A percentile compares a stretch with the other conserved stretches of the same genome.
These are phyloP conservation scores for Brassicogethes aeneus DNA, from an alignment of 2,888 invertebrate species.

Conservation along the genomic window DNA sequence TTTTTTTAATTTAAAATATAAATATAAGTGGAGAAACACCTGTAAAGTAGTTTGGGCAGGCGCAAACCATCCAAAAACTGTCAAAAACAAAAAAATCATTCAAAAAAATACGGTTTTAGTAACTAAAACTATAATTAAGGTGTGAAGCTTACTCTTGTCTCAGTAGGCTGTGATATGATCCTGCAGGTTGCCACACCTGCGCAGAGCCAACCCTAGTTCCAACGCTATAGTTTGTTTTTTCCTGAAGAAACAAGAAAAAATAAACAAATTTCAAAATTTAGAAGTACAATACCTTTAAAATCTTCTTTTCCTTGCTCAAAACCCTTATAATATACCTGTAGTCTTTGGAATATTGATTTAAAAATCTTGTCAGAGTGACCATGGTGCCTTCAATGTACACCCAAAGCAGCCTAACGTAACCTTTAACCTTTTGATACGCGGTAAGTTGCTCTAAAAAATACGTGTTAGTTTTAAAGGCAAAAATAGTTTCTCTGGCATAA, in stretches of 20 bases:
- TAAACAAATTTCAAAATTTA: constrained; percentile 4
- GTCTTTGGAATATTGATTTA: constrained; percentile 85
- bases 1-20: too few species aligned
- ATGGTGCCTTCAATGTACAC: constrained; percentile 70
- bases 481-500: too few species aligned
- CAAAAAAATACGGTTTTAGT: too few species aligned
- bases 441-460: constrained; percentile 14
- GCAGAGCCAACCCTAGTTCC: constrained; percentile 56
- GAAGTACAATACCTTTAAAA: constrained; percentile 62
- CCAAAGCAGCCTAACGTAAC: constrained; percentile 50
- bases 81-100: too few species aligned
- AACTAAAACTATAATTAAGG: too few species aligned
- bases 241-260: constrained; percentile 41
- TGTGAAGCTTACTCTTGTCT: constrained; percentile 30
- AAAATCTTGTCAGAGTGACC: constrained; percentile 69
- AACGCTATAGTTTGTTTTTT: constrained; percentile 59
- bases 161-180: constrained; percentile 35
- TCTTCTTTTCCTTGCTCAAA: constrained; percentile 79
- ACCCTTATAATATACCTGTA: constrained; percentile 91
- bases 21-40: too few species aligned
- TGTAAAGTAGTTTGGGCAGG: too few species aligned
- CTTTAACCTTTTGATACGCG: constrained; percentile 45
- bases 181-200: constrained; percentile 53
- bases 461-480: neutral
- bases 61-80: too few species aligned